Evolutionary conservation across 2,797 vertebrate genomes (phyloP), one percentile per base, ranked within the genome.

Genomic region (Hemitrygon akajei): DNA sequence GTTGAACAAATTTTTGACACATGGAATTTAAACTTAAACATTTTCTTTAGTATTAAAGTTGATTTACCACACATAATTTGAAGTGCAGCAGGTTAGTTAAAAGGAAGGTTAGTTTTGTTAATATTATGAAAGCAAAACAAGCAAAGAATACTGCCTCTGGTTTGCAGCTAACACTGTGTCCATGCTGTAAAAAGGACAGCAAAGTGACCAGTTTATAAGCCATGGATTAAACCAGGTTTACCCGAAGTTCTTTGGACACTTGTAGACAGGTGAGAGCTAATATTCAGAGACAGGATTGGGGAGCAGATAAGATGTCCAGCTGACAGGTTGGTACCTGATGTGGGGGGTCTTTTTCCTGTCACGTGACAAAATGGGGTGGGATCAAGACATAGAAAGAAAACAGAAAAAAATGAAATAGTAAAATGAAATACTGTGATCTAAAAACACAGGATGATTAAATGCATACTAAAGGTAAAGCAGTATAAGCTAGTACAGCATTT

Each of bases 261-360:
- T 93, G 91, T 71, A 93, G 91, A 76, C 91, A 93, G 91, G 47
- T 93, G 91, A 93, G 71, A 93, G 47, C 91, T 93, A 93, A 93
- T 76, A 93, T 75, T 71, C 91, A 76, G 71, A 93, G 95, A 96
- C 86, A 96, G 96, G 94, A 96, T 27, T 94, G 95, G 94, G 94
- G 95, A 95, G 95, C 95, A 79, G 86, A 96, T 96, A 96, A 96
- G 95, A 97, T 93, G 91, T 93, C 91, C 91, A 96, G 96, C 96
- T 95, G 96, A 93, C 96, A 96, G 96, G 84, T 92, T 93, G 93
- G 96, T 97, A 97, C 97, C 97, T 97, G 97, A 96, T 97, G 95
- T 97, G 97, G 96, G 97, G 96, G 95, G 97, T 96, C 96, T 97
- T 97, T 97, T 97, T 97, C 97, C 97, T 97, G 97, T 97, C 97